Evolutionary conservation across 1,140 invertebrate species (phyloP).

Genomic region (Riptortus pedestris): DNA sequence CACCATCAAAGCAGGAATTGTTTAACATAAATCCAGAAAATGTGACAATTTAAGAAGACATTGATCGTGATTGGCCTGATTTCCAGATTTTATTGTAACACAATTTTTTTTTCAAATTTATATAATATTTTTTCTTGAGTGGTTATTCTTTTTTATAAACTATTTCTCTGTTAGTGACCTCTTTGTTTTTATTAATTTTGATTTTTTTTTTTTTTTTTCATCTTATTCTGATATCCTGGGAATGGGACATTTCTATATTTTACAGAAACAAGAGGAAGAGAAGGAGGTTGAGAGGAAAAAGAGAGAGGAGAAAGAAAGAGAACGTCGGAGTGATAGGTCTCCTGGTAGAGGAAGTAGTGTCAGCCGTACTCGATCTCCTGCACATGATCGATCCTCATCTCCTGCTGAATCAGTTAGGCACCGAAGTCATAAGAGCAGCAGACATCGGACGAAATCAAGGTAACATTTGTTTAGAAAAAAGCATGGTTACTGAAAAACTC

Average conservation of each 20-base stretch:
- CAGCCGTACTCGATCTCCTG: slow-evolving; percentile 13
- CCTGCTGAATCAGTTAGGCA: slow-evolving; percentile 5
- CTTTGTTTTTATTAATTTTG: no score
- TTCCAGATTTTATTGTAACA: no score
- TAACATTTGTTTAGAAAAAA: slow-evolving; percentile 11
- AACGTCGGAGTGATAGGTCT: slow-evolving; percentile 39
- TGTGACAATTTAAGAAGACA: no score
- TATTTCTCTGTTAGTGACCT: no score
- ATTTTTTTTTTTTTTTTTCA: no score
- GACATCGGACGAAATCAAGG: slow-evolving; percentile 28
- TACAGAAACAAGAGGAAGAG: slow-evolving; percentile 51
- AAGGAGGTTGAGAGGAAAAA: slow-evolving; percentile 37
- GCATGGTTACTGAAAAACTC: no score
- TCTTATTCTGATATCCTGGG: background rate
- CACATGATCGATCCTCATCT: slow-evolving; percentile 22
- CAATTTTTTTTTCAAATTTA: no score
- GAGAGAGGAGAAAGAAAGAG: slow-evolving; percentile 33
- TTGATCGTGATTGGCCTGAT: no score
- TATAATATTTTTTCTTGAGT: no score
- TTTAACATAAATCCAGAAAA: no score
- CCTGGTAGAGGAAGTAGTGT: slow-evolving; percentile 43
- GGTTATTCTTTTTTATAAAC: no score
- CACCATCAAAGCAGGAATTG: no score
- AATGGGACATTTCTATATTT: slow-evolving; percentile 33
- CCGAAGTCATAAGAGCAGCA: slow-evolving; percentile 23